Conservation (phyloP, 2,888 invertebrate genomes). For the Cantharis rufa region DNA sequence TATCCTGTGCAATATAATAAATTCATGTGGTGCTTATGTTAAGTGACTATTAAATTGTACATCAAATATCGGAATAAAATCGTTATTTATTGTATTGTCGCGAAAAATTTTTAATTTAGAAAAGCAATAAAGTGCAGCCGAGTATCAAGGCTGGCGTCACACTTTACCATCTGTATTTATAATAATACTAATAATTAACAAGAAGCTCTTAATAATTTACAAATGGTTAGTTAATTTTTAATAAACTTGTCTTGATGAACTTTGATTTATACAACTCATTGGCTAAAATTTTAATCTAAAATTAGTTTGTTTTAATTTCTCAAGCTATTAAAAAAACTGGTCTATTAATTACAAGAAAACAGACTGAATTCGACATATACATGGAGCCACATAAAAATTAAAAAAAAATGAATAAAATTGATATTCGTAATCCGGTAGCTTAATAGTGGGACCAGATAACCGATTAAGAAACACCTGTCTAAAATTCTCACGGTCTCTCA, state of each 20-base stretch:
- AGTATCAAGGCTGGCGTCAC: not conserved
- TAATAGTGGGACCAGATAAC: conserved; percentile 50
- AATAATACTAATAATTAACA: not conserved
- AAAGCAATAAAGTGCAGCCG: not conserved
- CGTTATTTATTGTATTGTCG: not conserved
- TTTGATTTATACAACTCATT: not conserved
- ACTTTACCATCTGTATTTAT: not conserved
- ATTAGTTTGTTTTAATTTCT: not conserved
- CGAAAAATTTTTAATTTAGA: not conserved
- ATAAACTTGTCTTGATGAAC: not conserved
- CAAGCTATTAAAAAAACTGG: not conserved
- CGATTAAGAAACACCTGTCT: conserved; percentile 52
- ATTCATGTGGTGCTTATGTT: not conserved
- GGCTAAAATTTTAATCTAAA: not conserved
- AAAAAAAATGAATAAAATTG: conserved; percentile 31
- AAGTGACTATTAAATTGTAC: not conserved
- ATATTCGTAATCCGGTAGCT: conserved; percentile 50
- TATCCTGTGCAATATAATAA: not conserved
- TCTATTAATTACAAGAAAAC: not conserved
- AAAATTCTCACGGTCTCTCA: conserved; percentile 50
- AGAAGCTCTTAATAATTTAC: not conserved
- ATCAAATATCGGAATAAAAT: not conserved
- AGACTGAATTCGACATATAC: conserved; percentile 16
- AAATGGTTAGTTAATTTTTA: not conserved
- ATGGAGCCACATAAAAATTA: conserved; percentile 13